Conservation (phyloP, 2,113 vertebrate genomes). For the Bagarius yarrelli region DNA sequence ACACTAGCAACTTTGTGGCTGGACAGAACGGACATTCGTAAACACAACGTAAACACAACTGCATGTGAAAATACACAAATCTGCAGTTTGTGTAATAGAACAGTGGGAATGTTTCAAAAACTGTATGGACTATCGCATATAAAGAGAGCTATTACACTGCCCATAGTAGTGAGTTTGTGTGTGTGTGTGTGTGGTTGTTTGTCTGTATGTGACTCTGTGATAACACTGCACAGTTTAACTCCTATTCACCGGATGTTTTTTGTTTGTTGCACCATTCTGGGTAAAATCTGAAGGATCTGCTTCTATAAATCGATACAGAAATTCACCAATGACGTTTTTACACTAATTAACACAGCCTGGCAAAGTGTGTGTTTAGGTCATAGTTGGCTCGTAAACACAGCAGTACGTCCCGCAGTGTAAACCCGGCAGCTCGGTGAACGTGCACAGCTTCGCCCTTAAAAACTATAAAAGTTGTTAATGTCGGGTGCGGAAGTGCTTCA, state of each 20-base stretch:
- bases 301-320: neutral
- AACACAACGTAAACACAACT: no score
- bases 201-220: no score
- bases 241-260: neutral
- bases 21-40: no score
- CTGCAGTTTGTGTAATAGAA: no score
- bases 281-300: neutral
- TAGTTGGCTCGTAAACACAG: slow-evolving; percentile 20
- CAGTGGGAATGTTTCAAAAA: no score
- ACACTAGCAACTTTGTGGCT: no score
- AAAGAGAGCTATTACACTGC: no score
- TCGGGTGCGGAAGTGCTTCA: neutral
- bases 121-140: no score
- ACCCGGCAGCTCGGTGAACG: neutral
- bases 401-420: neutral
- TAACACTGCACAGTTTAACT: neutral
- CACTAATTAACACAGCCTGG: neutral
- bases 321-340: neutral
- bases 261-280: neutral
- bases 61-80: no score
- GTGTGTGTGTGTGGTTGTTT: no score
- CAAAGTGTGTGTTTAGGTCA: neutral
- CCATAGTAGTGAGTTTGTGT: no score
- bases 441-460: neutral
- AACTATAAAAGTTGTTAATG: slow-evolving; percentile 28